phyloP scores from a whole-genome alignment of 2,113 vertebrate genomes.

The Callionymus lyra region DNA sequence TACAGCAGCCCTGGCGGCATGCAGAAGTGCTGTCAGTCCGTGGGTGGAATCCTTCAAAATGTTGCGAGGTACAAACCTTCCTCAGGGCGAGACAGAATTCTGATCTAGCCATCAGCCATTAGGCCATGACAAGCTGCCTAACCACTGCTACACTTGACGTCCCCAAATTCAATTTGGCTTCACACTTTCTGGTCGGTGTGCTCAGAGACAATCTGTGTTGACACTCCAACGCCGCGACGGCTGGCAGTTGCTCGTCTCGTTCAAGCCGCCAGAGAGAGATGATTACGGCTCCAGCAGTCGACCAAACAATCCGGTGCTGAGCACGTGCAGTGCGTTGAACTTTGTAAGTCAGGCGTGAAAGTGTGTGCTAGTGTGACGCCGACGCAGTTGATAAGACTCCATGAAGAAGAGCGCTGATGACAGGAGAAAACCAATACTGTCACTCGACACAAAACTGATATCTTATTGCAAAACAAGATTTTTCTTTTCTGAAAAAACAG shows the following conservation, averaged over 20 bases:
- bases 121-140: conserved; percentile 36
- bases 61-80: conserved; percentile 29
- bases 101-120: conserved; percentile 50
- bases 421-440: too few species aligned
- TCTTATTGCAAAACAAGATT: too few species aligned
- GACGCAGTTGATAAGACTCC: too few species aligned
- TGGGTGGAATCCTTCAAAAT: conserved; percentile 37
- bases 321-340: conserved; percentile 7
- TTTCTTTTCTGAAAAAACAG: too few species aligned
- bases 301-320: conserved; percentile 27
- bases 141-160: conserved; percentile 33
- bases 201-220: conserved; percentile 27
- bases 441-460: too few species aligned
- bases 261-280: conserved; percentile 37
- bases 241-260: conserved; percentile 31
- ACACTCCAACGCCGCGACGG: conserved; percentile 16
- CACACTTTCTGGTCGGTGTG: conserved; percentile 19
- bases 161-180: conserved; percentile 42
- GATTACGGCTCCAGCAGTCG: conserved; percentile 34
- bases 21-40: conserved; percentile 26
- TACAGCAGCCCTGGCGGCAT: conserved; percentile 27
- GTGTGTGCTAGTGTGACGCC: neutral
- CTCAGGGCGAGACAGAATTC: conserved; percentile 24
- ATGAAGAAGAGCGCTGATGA: too few species aligned
- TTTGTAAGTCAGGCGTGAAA: conserved; percentile 16